A percentile compares a stretch with the other conserved stretches of the same genome.
Evolutionary conservation across 2,888 invertebrate species (phyloP).

Genomic region (Andrena trimmerana): DNA sequence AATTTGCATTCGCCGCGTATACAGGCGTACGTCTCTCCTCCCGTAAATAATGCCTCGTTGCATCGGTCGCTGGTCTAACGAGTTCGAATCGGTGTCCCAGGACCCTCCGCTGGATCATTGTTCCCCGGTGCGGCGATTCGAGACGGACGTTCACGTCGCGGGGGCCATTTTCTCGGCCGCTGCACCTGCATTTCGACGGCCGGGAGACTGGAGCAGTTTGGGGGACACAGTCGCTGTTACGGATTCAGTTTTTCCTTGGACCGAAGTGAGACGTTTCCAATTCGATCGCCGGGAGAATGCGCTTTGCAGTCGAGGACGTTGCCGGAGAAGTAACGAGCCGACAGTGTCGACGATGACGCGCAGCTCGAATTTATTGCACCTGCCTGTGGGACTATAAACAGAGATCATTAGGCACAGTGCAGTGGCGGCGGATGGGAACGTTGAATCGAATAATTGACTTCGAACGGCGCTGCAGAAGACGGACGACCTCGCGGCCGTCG

Average conservation of each 20-base stretch:
- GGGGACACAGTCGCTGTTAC: slow-evolving; percentile 25
- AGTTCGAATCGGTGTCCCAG: slow-evolving; percentile 16
- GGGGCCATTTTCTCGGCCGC: not conserved
- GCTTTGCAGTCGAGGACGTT: slow-evolving; percentile 63
- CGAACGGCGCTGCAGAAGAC: slow-evolving; percentile 38
- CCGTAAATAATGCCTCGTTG: slow-evolving; percentile 51
- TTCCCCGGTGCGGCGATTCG: slow-evolving; percentile 13
- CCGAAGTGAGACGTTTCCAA: slow-evolving; percentile 64
- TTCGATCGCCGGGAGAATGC: slow-evolving; percentile 54
- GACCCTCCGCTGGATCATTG: not conserved
- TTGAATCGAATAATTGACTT: slow-evolving; percentile 67
- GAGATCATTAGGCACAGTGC: slow-evolving; percentile 66
- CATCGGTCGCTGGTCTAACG: slow-evolving; percentile 47
- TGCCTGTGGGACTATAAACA: slow-evolving; percentile 65
- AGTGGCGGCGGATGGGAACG: slow-evolving; percentile 28
- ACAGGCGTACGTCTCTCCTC: slow-evolving; percentile 45
- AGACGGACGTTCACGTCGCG: not conserved
- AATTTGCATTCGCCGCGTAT: slow-evolving; percentile 68
- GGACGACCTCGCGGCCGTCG: slow-evolving; percentile 58
- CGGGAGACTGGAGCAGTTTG: slow-evolving; percentile 15
- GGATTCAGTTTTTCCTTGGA: slow-evolving; percentile 21
- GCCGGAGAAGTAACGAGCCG: slow-evolving; percentile 63
- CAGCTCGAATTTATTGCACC: slow-evolving; percentile 67
- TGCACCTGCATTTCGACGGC: not conserved
- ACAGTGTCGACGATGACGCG: slow-evolving; percentile 66